phyloP scores from a whole-genome alignment of 2,888 invertebrate genomes.

The Poecilus cupreus region DNA sequence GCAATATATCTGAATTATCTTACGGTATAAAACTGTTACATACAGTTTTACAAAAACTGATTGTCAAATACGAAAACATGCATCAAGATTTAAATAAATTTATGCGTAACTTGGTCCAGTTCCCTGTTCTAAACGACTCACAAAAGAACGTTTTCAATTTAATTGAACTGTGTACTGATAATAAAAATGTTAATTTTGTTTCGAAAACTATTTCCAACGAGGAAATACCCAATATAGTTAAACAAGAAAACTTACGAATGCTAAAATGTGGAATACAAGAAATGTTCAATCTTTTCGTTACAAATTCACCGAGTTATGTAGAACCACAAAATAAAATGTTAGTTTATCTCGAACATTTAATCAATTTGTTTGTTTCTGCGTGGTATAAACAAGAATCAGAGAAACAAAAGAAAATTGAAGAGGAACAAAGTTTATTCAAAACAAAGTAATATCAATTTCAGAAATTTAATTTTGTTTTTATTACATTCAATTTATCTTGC shows the following conservation, averaged over 20 bases:
- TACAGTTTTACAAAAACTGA: constrained; percentile 74
- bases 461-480: constrained; percentile 25
- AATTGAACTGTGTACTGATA: constrained; percentile 72
- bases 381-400: constrained; percentile 88
- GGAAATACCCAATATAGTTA: constrained; percentile 61
- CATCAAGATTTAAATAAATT: constrained; percentile 66
- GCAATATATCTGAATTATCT: constrained; percentile 80
- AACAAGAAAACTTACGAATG: constrained; percentile 76
- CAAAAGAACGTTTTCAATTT: constrained; percentile 70
- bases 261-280: constrained; percentile 83
- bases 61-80: constrained; percentile 67
- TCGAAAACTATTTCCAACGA: constrained; percentile 63
- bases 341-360: constrained; percentile 73
- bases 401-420: constrained; percentile 79
- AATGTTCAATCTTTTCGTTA: constrained; percentile 79
- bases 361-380: constrained; percentile 78
- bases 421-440: constrained; percentile 86
- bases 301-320: constrained; percentile 71
- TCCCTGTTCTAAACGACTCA: constrained; percentile 71
- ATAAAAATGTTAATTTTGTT: constrained; percentile 65
- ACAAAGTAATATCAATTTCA: constrained; percentile 75
- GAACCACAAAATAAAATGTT: constrained; percentile 66
- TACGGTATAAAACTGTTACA: constrained; percentile 78
- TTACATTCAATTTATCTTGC: constrained; percentile 60
- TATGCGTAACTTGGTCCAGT: constrained; percentile 74